phyloP scores from a whole-genome alignment of 2,797 vertebrate genomes.

The Okamejei kenojei region DNA sequence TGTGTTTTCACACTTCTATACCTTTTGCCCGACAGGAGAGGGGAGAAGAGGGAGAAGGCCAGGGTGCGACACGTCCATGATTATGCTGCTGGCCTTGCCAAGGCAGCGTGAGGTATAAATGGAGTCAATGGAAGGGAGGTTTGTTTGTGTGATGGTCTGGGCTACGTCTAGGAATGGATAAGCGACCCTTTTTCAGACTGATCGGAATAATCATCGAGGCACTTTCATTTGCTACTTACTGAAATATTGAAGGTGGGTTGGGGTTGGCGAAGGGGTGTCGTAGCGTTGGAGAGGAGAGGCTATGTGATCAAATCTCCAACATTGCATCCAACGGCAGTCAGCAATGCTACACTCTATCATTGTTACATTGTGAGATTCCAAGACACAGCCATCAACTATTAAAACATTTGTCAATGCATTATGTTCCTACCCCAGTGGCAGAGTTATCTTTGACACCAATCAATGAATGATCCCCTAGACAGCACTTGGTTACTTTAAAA shows the following conservation, averaged over 20 bases:
- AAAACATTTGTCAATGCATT: not conserved
- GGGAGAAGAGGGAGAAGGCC: too few relatives aligned
- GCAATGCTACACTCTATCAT: not conserved
- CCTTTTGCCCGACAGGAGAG: too few relatives aligned
- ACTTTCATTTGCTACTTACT: not conserved
- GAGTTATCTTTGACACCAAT: slow-evolving; percentile 22
- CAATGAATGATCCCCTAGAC: slow-evolving; percentile 30
- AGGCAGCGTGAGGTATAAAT: too few relatives aligned
- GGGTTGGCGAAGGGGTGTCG: too few relatives aligned
- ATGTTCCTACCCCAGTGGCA: not conserved
- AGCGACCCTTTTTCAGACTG: not conserved
- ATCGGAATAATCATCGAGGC: not conserved
- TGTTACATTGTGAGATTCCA: not conserved
- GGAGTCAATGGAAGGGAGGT: too few relatives aligned
- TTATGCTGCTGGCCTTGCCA: too few relatives aligned
- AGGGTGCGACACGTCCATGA: too few relatives aligned
- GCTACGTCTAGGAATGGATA: not conserved
- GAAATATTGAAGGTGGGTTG: not conserved
- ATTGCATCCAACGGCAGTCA: not conserved
- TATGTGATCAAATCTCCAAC: not conserved
- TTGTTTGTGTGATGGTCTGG: too few relatives aligned
- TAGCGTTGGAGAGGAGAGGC: too few relatives aligned
- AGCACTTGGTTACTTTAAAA: slow-evolving; percentile 27
- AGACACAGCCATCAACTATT: not conserved
- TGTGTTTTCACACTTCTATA: too few relatives aligned